phyloP scores from a whole-genome alignment of 2,113 vertebrate genomes.

The Ameiurus melas region DNA sequence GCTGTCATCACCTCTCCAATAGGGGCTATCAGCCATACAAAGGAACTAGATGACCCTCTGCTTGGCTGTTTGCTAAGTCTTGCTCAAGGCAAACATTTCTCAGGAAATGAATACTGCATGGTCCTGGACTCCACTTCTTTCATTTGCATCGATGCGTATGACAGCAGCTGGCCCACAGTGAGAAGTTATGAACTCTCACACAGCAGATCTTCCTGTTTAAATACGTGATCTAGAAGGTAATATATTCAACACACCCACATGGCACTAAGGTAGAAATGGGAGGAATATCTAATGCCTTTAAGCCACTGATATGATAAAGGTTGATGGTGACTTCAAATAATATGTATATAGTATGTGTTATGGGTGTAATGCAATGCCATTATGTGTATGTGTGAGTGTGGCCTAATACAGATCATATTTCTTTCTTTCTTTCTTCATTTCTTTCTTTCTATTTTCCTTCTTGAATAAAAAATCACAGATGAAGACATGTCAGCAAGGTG shows the following conservation, averaged over 20 bases:
- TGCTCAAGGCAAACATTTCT: constrained; percentile 42
- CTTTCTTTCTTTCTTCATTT: neutral
- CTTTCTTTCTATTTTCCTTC: neutral
- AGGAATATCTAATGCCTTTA: constrained; percentile 9
- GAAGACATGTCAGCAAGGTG: neutral
- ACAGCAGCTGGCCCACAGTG: constrained; percentile 57
- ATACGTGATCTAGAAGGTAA: constrained; percentile 50
- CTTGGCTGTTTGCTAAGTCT: constrained; percentile 33
- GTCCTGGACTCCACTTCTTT: constrained; percentile 57
- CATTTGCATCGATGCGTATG: constrained; percentile 55
- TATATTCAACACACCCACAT: constrained; percentile 54
- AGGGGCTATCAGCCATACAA: constrained; percentile 1
- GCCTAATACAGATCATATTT: neutral
- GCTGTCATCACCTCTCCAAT: constrained; percentile 27
- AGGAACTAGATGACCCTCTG: neutral
- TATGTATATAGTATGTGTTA: neutral
- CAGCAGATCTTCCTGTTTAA: constrained; percentile 40
- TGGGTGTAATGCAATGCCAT: too few species aligned
- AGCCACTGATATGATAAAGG: neutral
- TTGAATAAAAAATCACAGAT: neutral
- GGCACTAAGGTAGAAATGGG: constrained; percentile 42
- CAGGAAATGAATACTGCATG: constrained; percentile 61
- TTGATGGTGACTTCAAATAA: neutral
- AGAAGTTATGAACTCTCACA: constrained; percentile 1
- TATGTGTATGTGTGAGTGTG: too few species aligned